Evolutionary conservation across 2,113 vertebrate genomes (phyloP).

Genomic region (Apus apus): DNA sequence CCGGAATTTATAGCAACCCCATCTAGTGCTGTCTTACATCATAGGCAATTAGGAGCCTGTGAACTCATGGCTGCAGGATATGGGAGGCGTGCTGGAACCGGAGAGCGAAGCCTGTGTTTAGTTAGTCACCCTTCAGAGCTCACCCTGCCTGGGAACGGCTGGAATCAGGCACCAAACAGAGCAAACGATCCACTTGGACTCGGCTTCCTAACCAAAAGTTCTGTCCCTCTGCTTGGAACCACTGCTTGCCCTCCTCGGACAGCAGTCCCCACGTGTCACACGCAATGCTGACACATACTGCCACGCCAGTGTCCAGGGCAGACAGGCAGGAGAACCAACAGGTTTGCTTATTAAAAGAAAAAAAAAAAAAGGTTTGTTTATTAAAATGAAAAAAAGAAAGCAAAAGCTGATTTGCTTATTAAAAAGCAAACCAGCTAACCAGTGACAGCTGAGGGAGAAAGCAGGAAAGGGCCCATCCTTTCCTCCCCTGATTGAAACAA

Average conservation of each 20-base stretch:
- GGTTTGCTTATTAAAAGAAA: too few relatives aligned
- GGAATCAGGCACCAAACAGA: not conserved
- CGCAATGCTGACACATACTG: not conserved
- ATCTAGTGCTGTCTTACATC: constrained; percentile 58
- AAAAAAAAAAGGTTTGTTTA: too few relatives aligned
- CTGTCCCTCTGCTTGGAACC: not conserved
- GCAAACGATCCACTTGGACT: not conserved
- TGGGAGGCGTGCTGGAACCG: not conserved
- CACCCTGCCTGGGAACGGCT: not conserved
- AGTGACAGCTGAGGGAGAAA: constrained; percentile 22
- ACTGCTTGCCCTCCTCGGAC: not conserved
- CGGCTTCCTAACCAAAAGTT: not conserved
- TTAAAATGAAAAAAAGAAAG: too few relatives aligned
- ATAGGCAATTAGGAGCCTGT: constrained; percentile 55
- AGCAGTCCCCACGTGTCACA: not conserved
- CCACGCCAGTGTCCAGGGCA: not conserved
- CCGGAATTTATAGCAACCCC: constrained; percentile 63
- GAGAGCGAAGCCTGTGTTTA: not conserved
- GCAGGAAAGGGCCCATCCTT: not conserved
- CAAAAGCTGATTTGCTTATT: not conserved
- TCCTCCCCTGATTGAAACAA: not conserved
- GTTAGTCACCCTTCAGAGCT: not conserved
- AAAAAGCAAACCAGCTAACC: not conserved
- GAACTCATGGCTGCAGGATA: constrained; percentile 64
- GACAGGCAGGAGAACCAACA: not conserved